A percentile compares a stretch with the other conserved stretches of the same genome.
These are phyloP conservation scores for Carassius auratus DNA, from an alignment of 2,113 vertebrate genomes.

Conservation along the genomic window DNA sequence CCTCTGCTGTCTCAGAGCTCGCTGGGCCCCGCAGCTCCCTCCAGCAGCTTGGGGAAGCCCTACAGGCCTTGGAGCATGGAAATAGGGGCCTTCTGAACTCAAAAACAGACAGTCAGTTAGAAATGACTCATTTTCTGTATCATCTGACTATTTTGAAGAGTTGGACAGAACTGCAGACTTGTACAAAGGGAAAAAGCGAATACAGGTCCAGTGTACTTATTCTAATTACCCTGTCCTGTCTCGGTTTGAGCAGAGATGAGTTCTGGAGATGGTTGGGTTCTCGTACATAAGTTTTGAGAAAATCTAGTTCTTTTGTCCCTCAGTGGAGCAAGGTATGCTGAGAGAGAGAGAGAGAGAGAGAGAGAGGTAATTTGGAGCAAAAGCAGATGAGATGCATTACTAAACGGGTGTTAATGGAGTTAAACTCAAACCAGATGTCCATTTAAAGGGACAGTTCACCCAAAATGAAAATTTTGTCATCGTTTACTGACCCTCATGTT, in stretches of 20 bases:
- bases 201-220: conserved; percentile 27
- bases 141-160: conserved; percentile 13
- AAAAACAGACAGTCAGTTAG: conserved; percentile 55
- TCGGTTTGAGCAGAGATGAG: conserved; percentile 63
- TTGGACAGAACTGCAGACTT: conserved; percentile 34
- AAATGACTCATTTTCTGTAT: conserved; percentile 33
- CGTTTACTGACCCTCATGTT: too few species aligned
- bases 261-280: conserved; percentile 73
- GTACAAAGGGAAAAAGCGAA: conserved; percentile 34
- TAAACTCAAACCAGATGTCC: conserved; percentile 68
- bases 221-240: conserved; percentile 39
- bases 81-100: conserved; percentile 93
- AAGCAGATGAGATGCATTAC: conserved; percentile 47
- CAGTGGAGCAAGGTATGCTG: neutral
- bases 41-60: conserved; percentile 85
- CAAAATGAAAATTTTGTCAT: too few species aligned
- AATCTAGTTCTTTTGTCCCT: conserved; percentile 59
- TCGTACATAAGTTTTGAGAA: conserved; percentile 63
- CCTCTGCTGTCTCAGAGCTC: conserved; percentile 85
- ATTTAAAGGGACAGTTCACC: neutral
- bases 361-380: conserved; percentile 46
- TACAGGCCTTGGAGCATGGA: conserved; percentile 98
- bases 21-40: conserved; percentile 79
- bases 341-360: neutral
- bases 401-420: conserved; percentile 68